Evolutionary conservation across 2,113 vertebrate species (phyloP).

Genomic region (Thalassoma bifasciatum): DNA sequence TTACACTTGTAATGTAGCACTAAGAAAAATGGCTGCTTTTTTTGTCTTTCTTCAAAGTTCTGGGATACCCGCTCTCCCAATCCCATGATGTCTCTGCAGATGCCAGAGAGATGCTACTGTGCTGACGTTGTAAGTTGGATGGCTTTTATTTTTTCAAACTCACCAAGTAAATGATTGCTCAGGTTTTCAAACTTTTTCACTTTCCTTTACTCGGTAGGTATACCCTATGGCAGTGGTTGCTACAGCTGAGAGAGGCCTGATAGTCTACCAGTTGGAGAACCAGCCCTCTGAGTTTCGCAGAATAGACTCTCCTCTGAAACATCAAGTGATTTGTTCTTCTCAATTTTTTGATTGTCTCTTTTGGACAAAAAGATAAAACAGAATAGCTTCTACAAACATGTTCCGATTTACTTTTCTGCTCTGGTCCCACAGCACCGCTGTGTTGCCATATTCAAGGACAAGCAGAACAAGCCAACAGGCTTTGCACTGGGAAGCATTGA

Average conservation of each 20-base stretch:
- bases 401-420: neutral
- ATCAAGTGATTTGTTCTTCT: constrained; percentile 85
- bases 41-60: constrained; percentile 82
- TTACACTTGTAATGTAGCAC: neutral
- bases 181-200: too few relatives aligned
- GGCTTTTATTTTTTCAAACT: neutral
- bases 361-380: neutral
- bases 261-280: constrained; percentile 97
- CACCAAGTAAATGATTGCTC: neutral
- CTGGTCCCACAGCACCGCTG: constrained; percentile 91
- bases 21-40: neutral
- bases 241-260: constrained; percentile 95
- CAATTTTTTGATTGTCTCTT: neutral
- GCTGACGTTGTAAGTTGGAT: constrained; percentile 93
- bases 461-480: constrained; percentile 98
- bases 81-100: constrained; percentile 96
- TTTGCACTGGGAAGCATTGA: constrained; percentile 99
- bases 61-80: constrained; percentile 98
- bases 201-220: too few relatives aligned
- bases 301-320: constrained; percentile 98
- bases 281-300: constrained; percentile 97
- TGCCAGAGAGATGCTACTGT: constrained; percentile 96
- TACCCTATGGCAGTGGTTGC: constrained; percentile 99
- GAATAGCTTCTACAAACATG: neutral
- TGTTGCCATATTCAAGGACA: constrained; percentile 99